These are phyloP conservation scores for Oryctes rhinoceros DNA, from an alignment of 1,140 invertebrate species.

Conservation along the genomic window DNA sequence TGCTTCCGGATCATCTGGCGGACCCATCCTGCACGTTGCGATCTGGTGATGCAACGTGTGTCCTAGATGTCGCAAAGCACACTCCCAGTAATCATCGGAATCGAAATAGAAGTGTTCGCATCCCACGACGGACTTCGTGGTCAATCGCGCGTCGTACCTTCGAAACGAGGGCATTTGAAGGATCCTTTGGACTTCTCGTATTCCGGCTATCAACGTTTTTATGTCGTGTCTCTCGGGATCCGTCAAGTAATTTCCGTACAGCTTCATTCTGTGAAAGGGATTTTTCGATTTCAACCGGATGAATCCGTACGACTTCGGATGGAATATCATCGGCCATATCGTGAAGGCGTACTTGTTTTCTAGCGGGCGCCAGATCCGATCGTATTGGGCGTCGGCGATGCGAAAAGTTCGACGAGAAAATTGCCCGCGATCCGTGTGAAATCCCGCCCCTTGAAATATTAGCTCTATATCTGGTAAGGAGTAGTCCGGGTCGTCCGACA, in stretches of 20 bases:
- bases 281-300: constrained; percentile 66
- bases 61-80: constrained; percentile 62
- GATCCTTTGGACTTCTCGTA: constrained; percentile 55
- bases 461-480: constrained; percentile 70
- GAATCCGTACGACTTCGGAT: constrained; percentile 73
- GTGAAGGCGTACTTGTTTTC: constrained; percentile 47
- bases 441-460: constrained; percentile 60
- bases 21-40: constrained; percentile 73
- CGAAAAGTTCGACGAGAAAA: constrained; percentile 52
- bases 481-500: constrained; percentile 41
- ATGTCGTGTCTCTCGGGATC: constrained; percentile 60
- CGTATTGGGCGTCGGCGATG: constrained; percentile 51
- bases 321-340: constrained; percentile 71
- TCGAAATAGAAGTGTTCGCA: constrained; percentile 61
- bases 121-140: constrained; percentile 62
- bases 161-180: constrained; percentile 55
- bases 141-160: constrained; percentile 60
- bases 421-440: constrained; percentile 53
- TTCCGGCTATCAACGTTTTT: constrained; percentile 55
- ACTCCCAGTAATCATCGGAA: constrained; percentile 58
- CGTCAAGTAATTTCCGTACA: constrained; percentile 73
- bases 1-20: constrained; percentile 62
- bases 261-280: constrained; percentile 69
- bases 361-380: constrained; percentile 51
- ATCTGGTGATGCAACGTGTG: constrained; percentile 65